Evolutionary conservation across 2,797 vertebrate species (phyloP), one percentile per base, ranked within the genome.

Genomic region (Caiman crocodilus): DNA sequence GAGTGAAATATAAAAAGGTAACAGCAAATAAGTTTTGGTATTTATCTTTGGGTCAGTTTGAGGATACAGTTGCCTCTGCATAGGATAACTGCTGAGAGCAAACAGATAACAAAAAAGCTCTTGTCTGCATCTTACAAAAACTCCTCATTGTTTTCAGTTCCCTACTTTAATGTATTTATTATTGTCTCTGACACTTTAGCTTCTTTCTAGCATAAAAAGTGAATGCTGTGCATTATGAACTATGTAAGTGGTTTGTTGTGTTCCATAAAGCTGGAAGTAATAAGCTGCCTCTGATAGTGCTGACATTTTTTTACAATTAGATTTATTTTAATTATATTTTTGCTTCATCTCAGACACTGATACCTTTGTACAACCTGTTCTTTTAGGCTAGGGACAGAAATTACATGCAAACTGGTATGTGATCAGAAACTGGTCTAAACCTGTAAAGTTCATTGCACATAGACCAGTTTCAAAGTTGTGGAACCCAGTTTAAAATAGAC

Each of bases 141-240:
- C 6, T 23, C 26, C 3, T 65, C 17, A 61, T 80, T 83, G 74
- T 85, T 89, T 94, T 85, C 63, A 69, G 2, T 90, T 93, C 15
- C 60, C 18, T 84, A 76, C 20, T 74, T 32, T 35, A 91, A 84
- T 60, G 7, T 6, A 88, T 94, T 81, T 79, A 42, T 79, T 63
- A 67, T 56, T 92, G 76, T 17, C 79, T 92, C 89, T 90, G 16
- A 89, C 89, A 75, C 85, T 26, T 93, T 3, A 17, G 87, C 90
- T 86, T 60, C 74, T 63, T 35, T 57, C 14, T 67, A 79, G 85
- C 56, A 77, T 18, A 4, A 79, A 91, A 86, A 92, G 23, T 23
- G 35, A 92, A 65, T 83, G 35, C 78, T 60, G 30, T 50, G 35
- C 23, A 71, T 91, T 94, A 93, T 84, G 87, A 94, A 94, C 28